These are phyloP conservation scores for Charadrius vociferus DNA, from an alignment of 2,113 vertebrate genomes.

Conservation along the genomic window DNA sequence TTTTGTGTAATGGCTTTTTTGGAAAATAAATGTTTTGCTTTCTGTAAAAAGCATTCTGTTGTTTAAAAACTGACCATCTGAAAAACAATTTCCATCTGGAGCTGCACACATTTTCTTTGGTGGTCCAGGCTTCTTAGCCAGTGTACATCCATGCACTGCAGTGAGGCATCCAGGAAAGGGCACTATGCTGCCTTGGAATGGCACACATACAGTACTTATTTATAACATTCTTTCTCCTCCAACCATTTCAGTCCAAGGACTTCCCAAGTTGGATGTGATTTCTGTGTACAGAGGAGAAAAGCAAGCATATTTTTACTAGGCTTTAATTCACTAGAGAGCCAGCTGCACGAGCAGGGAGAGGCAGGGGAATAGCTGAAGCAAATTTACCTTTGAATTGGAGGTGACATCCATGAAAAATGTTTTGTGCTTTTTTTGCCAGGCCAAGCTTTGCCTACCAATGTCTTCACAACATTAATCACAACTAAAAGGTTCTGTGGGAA, in stretches of 20 bases:
- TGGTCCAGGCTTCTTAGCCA: neutral
- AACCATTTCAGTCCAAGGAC: neutral
- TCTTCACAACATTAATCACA: constrained; percentile 10
- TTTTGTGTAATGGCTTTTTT: neutral
- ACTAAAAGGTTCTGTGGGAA: constrained; percentile 9
- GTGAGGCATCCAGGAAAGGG: neutral
- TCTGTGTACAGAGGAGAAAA: neutral
- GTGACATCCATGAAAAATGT: constrained; percentile 22
- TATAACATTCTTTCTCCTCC: neutral
- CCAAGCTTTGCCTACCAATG: neutral
- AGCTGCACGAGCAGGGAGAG: neutral
- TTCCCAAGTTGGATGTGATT: neutral
- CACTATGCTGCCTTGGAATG: neutral
- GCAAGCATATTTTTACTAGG: neutral
- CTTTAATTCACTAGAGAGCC: neutral
- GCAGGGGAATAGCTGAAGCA: neutral
- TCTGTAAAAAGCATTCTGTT: neutral
- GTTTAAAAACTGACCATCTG: neutral
- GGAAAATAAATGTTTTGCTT: neutral
- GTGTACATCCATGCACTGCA: neutral
- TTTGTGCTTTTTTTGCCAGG: neutral
- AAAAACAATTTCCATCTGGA: neutral
- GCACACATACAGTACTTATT: neutral
- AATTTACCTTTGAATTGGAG: constrained; percentile 11
- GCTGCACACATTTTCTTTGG: neutral